Percentiles rank a stretch among this genome's conserved stretches.
Evolutionary conservation across 2,888 invertebrate species (phyloP).

Genomic region (Hirtodrosophila cameraria): DNA sequence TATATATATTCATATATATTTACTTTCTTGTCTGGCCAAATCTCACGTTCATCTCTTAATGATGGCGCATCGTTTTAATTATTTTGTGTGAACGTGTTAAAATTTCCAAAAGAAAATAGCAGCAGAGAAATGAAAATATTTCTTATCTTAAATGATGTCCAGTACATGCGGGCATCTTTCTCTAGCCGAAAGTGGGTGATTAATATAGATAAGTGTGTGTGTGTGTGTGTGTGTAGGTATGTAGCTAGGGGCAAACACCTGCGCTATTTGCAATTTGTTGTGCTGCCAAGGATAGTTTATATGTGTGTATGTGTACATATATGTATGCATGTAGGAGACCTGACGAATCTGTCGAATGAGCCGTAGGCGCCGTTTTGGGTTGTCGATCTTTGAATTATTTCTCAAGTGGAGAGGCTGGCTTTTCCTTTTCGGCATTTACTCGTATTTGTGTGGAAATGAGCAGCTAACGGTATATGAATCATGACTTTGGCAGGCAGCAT

Average conservation of each 20-base stretch:
- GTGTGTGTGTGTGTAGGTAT: too few species aligned
- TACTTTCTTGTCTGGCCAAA: slow-evolving; percentile 53
- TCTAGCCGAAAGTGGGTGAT: slow-evolving; percentile 19
- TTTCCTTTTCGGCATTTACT: slow-evolving; percentile 73
- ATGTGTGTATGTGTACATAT: slow-evolving; percentile 8
- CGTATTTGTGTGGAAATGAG: slow-evolving; percentile 77
- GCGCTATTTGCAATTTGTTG: slow-evolving; percentile 80
- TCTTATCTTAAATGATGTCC: slow-evolving; percentile 1
- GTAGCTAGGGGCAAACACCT: slow-evolving; percentile 76
- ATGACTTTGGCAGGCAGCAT: slow-evolving; percentile 83
- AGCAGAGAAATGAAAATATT: slow-evolving; percentile 15
- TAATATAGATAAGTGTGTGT: slow-evolving; percentile 22
- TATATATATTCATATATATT: too few species aligned
- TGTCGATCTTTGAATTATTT: slow-evolving; percentile 57
- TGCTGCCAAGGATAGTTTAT: slow-evolving; percentile 21
- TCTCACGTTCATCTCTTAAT: slow-evolving; percentile 78
- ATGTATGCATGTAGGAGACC: slow-evolving; percentile 4
- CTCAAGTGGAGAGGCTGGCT: slow-evolving; percentile 56
- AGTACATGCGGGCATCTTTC: slow-evolving; percentile 24
- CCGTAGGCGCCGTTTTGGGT: slow-evolving; percentile 49
- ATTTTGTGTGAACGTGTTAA: slow-evolving; percentile 55
- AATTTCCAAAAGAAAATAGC: slow-evolving; percentile 37
- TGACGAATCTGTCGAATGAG: slow-evolving; percentile 33
- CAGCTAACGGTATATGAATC: slow-evolving; percentile 84
- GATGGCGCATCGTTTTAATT: slow-evolving; percentile 70